Base-by-base conservation (phyloP, 1,140 invertebrate genomes). In the Brachionus calyciflorus region DNA sequence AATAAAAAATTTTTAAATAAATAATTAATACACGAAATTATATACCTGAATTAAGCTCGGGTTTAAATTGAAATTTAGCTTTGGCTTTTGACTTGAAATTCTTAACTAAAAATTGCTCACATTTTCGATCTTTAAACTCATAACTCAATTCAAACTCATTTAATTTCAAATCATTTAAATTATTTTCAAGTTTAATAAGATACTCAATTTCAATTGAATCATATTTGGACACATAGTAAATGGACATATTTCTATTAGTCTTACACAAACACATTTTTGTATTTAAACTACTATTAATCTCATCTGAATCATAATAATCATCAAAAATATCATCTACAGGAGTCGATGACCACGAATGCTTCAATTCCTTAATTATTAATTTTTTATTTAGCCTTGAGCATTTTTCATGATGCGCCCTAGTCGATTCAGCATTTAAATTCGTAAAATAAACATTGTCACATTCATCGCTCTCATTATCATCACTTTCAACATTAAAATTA, bases 191-290 rank as follows among this genome's bases (percentile, higher is more conserved):
- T 12, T 48, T 14, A 7, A 73, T 9, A 41, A 28, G 19, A 17
- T 73, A 73, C 30, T 51, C 69, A n/a, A 73, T 51, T 41, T 73
- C 69, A 73, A 73, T 49, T 6, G 69, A 49, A 33, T 73, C 69
- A 53, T 51, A 73, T 17, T 55, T 73, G 2, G 69, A 65, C 33
- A 65, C 60, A 65, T 65, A 65, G 51, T 73, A 73, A 19, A 55
- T 26, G 12, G 24, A 51, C 46, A 73, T 53, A 30, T 55, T 51
- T 17, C 17, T 30, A 17, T 48, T 73, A 28, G 4, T 10, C n/a
- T 73, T 51, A 41, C 69, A 73, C 7, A 73, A 40, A 30, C 69
- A 73, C n/a, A 73, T 21, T 19, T 55, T 49, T 6, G 30, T 37
- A 12, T 51, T 37, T 21, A 73, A 73, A 73, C 37, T 55, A 7